Evolutionary conservation across 2,797 vertebrate genomes (phyloP).

Genomic region (Diglossa cyanea): DNA sequence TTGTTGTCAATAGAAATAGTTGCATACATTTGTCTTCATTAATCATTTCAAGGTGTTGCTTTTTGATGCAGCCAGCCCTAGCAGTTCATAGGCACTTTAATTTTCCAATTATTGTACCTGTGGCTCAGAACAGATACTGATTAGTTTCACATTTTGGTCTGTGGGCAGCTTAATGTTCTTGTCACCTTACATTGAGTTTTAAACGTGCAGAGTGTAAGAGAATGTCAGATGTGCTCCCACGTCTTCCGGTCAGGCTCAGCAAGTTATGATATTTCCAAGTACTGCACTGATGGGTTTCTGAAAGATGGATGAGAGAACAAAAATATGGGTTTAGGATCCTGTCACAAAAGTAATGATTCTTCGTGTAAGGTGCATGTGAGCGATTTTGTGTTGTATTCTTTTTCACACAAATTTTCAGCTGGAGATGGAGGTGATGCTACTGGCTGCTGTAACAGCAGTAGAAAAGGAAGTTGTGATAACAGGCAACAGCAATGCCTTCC

Average conservation of each 20-base stretch:
- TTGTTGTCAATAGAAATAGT: conserved; percentile 60
- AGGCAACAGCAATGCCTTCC: background rate
- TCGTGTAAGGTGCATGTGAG: background rate
- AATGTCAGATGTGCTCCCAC: conserved; percentile 54
- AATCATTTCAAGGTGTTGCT: conserved; percentile 71
- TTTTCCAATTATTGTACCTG: conserved; percentile 76
- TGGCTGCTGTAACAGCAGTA: background rate
- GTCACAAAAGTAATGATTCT: background rate
- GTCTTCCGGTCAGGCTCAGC: conserved; percentile 22
- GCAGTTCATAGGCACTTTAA: conserved; percentile 67
- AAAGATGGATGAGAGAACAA: conserved; percentile 53
- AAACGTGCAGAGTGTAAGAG: conserved; percentile 53
- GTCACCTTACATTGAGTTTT: conserved; percentile 79
- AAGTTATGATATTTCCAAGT: conserved; percentile 32
- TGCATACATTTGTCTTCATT: conserved; percentile 80
- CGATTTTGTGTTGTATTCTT: background rate
- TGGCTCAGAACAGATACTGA: conserved; percentile 76
- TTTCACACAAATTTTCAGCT: background rate
- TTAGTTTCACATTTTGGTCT: conserved; percentile 79
- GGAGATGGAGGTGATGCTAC: background rate
- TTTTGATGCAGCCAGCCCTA: conserved; percentile 67
- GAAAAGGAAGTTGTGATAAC: background rate
- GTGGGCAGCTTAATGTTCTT: conserved; percentile 78
- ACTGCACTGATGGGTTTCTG: background rate
- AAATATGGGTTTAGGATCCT: background rate